phyloP scores from a whole-genome alignment of 2,888 invertebrate species.

The Drosophila neonasuta region DNA sequence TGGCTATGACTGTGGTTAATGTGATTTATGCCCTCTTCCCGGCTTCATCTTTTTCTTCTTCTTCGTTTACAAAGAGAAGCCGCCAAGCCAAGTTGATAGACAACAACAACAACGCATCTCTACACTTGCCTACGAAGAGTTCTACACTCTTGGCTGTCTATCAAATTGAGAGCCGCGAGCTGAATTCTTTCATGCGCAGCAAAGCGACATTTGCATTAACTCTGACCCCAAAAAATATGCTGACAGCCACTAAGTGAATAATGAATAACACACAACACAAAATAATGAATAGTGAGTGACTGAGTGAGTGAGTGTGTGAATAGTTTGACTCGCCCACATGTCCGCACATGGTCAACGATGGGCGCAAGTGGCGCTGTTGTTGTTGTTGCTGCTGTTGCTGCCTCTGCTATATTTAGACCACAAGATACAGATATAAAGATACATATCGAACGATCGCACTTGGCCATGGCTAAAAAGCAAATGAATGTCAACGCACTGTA shows the following conservation, averaged over 20 bases:
- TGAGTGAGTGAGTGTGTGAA: constrained; percentile 3
- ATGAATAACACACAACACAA: constrained; percentile 12
- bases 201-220: constrained; percentile 50
- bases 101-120: constrained; percentile 37
- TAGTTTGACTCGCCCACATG: constrained; percentile 58
- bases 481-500: constrained; percentile 69
- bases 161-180: constrained; percentile 9
- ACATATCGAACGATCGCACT: constrained; percentile 47
- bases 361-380: constrained; percentile 49
- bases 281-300: constrained; percentile 18
- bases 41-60: no score
- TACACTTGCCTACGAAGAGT: constrained; percentile 7
- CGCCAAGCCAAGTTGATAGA: constrained; percentile 35
- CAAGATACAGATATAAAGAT: constrained; percentile 33
- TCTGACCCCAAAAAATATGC: constrained; percentile 26
- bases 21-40: constrained; percentile 56
- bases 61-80: constrained; percentile 44
- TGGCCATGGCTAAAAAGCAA: constrained; percentile 58
- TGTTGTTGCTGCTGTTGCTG: constrained; percentile 4
- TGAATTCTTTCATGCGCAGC: constrained; percentile 2
- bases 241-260: constrained; percentile 52
- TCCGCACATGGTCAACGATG: constrained; percentile 63
- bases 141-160: background rate
- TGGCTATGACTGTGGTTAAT: constrained; percentile 67
- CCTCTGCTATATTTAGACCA: constrained; percentile 64